Base-by-base conservation (phyloP, 2,888 invertebrate species). In the Acleris emargana region DNA sequence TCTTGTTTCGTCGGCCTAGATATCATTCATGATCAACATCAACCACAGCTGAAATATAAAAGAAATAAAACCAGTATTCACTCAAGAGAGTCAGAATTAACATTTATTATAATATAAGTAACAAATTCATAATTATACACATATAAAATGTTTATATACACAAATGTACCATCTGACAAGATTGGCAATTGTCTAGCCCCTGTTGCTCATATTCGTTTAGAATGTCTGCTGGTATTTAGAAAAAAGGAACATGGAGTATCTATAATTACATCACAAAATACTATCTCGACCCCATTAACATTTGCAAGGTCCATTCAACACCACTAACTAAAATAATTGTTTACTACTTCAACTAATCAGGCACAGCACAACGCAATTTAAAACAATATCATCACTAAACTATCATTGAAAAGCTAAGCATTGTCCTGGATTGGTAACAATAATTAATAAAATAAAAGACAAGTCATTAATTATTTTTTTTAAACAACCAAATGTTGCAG, bases 41-140 rank as follows among this genome's bases (percentile, higher is more conserved):
- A n/a, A 13, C 13, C 53, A 69, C 70, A 71, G 64, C 9, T 9
- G 38, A 60, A 70, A 66, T 17, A 62, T 71, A 68, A 69, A 70
- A 75, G 63, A 22, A 54, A 67, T 61, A 52, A 68, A 52, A 66
- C 54, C 38, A 53, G 25, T 43, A 42, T 47, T 58, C 63, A 71
- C 80, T 83, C 82, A 83, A 84, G 76, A 85, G 78, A 84, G 78
- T 71, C 32, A 20, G 11, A 49, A 60, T 59, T 50, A 75, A 75
- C 73, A 75, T 83, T 79, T 79, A 78, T 76, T 62, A 52, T 45
- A 77, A 69, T 59, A 43, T 53, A 77, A 69, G 70, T 76, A 77
- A 76, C 74, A 80, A 79, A 74, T 68, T 74, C 72, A 72, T 77
- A 74, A 73, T 79, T 70, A 72, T 69, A 69, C 51, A 42, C 62